These are phyloP conservation scores for Amblyornis subalaris DNA, from an alignment of 2,113 vertebrate species.

Conservation along the genomic window DNA sequence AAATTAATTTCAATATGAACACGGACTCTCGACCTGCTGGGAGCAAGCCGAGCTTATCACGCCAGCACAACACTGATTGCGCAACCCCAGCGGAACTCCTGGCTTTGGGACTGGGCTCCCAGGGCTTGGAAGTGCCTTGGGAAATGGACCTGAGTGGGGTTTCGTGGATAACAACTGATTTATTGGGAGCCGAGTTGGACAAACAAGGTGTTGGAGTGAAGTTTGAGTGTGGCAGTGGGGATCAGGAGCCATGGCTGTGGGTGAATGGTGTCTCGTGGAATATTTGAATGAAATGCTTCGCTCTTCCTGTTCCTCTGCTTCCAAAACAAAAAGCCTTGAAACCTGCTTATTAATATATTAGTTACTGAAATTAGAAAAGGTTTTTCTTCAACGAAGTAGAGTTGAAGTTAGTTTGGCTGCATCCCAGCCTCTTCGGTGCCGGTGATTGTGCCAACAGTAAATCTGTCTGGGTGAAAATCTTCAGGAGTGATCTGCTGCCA, in stretches of 20 bases:
- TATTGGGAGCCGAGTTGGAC: background rate
- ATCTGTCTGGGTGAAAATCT: background rate
- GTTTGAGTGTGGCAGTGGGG: background rate
- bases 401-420: background rate
- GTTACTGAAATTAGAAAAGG: background rate
- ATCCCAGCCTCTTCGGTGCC: background rate
- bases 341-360: background rate
- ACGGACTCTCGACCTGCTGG: background rate
- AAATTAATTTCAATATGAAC: background rate
- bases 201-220: background rate
- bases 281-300: background rate
- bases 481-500: background rate
- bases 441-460: background rate
- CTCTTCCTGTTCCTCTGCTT: background rate
- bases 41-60: background rate
- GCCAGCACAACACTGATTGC: background rate
- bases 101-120: background rate
- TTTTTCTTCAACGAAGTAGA: background rate
- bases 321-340: background rate
- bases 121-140: background rate
- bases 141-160: background rate
- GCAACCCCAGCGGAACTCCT: background rate
- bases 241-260: background rate
- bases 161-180: background rate
- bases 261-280: background rate